Conservation (phyloP, 1,140 invertebrate genomes). For the Psix sp. region DNA sequence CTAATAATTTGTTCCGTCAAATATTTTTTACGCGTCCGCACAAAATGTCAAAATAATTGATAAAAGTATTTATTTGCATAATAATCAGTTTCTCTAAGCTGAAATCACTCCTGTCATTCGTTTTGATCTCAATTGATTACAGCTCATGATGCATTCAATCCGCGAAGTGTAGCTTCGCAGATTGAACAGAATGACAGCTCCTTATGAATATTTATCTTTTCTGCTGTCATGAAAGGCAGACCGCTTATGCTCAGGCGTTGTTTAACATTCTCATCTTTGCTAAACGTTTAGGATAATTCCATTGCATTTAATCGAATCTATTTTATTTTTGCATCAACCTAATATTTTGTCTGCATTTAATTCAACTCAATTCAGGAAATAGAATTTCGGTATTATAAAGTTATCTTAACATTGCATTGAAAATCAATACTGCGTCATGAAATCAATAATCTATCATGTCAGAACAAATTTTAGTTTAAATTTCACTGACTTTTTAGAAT, state of each 20-base stretch:
- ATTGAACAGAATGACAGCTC: constrained; percentile 41
- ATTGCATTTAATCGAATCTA: constrained; percentile 17
- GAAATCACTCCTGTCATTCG: constrained; percentile 12
- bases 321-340: too few relatives aligned
- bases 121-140: constrained; percentile 41
- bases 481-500: too few relatives aligned
- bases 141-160: constrained; percentile 37
- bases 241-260: constrained; percentile 23
- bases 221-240: constrained; percentile 44
- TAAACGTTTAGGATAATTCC: constrained; percentile 26
- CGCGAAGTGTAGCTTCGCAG: constrained; percentile 24
- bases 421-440: too few relatives aligned
- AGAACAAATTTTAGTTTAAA: too few relatives aligned
- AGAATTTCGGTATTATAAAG: too few relatives aligned
- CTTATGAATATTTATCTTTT: constrained; percentile 52
- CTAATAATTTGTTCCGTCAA: too few relatives aligned
- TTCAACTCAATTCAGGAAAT: neutral
- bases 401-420: too few relatives aligned
- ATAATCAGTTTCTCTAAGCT: constrained; percentile 19
- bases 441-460: too few relatives aligned
- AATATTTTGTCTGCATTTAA: neutral
- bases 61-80: too few relatives aligned
- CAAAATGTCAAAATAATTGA: too few relatives aligned
- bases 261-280: constrained; percentile 26
- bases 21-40: too few relatives aligned